These are phyloP conservation scores for Clarias magur DNA, from an alignment of 2,113 vertebrate genomes.

Conservation along the genomic window DNA sequence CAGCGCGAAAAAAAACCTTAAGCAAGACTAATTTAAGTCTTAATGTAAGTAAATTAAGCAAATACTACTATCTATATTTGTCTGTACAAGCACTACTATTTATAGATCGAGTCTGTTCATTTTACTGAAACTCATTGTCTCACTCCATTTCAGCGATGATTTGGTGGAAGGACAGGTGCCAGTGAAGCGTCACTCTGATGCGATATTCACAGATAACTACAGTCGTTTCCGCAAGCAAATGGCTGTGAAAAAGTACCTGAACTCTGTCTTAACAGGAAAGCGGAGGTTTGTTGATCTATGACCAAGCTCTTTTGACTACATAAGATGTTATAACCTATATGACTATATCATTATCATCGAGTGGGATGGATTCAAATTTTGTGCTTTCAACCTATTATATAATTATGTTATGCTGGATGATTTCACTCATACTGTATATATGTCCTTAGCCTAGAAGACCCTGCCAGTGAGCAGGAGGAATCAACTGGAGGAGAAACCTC, in stretches of 20 bases:
- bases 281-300: constrained; percentile 77
- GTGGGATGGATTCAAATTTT: not conserved
- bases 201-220: constrained; percentile 96
- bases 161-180: constrained; percentile 78
- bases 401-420: not conserved
- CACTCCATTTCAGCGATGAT: constrained; percentile 66
- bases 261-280: constrained; percentile 88
- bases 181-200: constrained; percentile 92
- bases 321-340: not conserved
- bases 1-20: not conserved
- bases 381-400: not conserved
- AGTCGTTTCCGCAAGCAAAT: constrained; percentile 95
- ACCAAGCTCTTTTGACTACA: not conserved
- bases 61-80: not conserved
- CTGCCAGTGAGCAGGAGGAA: constrained; percentile 77
- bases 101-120: not conserved
- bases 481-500: constrained; percentile 76
- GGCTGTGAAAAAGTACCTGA: constrained; percentile 95
- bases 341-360: not conserved
- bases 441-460: constrained; percentile 79
- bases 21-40: not conserved
- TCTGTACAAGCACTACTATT: not conserved
- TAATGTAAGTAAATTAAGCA: not conserved
- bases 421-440: not conserved
- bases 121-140: not conserved